Percentiles rank a stretch among this genome's conserved stretches.
Evolutionary conservation across 2,797 vertebrate species (phyloP).

Genomic region (Xenops minutus): DNA sequence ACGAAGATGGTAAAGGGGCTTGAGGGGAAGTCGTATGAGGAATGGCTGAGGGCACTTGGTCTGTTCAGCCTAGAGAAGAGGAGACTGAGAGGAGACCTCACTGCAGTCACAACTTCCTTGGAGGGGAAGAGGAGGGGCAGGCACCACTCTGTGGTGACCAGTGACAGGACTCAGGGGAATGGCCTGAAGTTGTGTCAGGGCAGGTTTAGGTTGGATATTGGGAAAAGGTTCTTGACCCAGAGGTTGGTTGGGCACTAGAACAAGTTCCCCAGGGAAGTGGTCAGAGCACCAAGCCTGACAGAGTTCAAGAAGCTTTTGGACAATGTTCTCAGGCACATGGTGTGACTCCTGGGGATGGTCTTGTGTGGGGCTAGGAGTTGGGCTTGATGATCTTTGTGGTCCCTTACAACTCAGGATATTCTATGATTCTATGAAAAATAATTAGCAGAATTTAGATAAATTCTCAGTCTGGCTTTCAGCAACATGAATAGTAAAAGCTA

Average conservation of each 20-base stretch:
- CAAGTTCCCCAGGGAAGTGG: background rate
- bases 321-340: background rate
- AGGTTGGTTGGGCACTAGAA: background rate
- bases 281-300: background rate
- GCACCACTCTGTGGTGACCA: background rate
- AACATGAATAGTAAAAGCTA: slow-evolving; percentile 68
- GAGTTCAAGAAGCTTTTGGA: background rate
- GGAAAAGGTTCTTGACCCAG: background rate
- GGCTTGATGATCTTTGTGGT: background rate
- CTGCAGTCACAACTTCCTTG: rapidly evolving
- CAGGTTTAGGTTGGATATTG: background rate
- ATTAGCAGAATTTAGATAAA: slow-evolving; percentile 74
- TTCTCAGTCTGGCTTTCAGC: slow-evolving; percentile 70
- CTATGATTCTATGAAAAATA: background rate
- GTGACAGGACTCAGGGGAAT: rapidly evolving
- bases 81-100: background rate
- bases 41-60: background rate
- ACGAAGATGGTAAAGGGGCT: background rate
- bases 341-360: background rate
- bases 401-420: background rate
- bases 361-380: background rate
- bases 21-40: rapidly evolving
- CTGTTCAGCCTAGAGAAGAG: background rate
- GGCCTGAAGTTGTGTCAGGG: rapidly evolving
- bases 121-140: background rate